Base-by-base conservation (phyloP, 2,797 vertebrate genomes). In the Spatula clypeata region DNA sequence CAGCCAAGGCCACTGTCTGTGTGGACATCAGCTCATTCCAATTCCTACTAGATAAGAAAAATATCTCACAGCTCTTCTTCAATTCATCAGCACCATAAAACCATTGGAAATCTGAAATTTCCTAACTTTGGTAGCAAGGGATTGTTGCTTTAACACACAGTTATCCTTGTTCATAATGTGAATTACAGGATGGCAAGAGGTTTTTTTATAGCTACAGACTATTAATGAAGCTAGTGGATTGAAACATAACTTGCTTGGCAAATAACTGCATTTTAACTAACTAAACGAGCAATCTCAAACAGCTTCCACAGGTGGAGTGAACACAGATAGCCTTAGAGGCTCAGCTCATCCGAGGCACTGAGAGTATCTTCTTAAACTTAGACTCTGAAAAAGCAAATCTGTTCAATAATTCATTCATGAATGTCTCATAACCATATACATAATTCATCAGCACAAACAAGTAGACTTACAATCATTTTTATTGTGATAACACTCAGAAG, bases 91-190 rank as follows among this genome's bases (percentile, higher is more conserved):
- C 6, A 1, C 44, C 47, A 31, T 27, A 44, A 58, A 79, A 76
- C 3, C 26, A 5, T 2, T 1, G 1, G 29, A 49, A 88, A 62
- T 21, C 13, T 38, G 3, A 0, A 21, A 57, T 58, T 71, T 17
- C 36, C 51, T 38, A 3, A 34, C 69, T 69, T 79, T 45, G 54
- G 34, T 70, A 66, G 64, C 23, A 55, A n/a, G 62, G 3, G 4
- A 32, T 62, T 40, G 1, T 70, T 57, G 12, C 11, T 21, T 86
- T 76, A 14, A 31, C 6, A 8, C 0, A 0, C 29, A 1, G 15
- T 8, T 58, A 21, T 24, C 38, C 20, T 18, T 49, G 23, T 13
- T 82, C 29, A 7, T 27, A 29, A 20, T 0, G 3, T 1, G 20
- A 92, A 44, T 7, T 61, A 6, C 19, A 70, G 27, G 32, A 31